Evolutionary conservation across 2,113 vertebrate species (phyloP).

Genomic region (Pterophyllum scalare): DNA sequence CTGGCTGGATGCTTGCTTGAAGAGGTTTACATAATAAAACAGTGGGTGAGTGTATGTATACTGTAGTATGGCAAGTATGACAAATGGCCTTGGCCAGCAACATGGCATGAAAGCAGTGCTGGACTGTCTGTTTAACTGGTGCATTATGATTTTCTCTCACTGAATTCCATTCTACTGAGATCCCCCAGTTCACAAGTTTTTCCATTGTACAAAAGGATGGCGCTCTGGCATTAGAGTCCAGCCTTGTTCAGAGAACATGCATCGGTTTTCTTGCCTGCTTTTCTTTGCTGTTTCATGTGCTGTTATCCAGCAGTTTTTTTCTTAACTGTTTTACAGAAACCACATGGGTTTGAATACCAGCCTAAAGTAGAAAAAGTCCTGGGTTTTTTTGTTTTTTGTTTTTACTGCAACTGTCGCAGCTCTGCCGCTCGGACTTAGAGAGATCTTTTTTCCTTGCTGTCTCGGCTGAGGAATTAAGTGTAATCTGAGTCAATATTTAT

Average conservation of each 20-base stretch:
- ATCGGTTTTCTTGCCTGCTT: background rate
- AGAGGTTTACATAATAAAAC: background rate
- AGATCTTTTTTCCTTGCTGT: conserved; percentile 11
- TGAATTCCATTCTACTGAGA: conserved; percentile 19
- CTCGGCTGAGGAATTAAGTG: conserved; percentile 23
- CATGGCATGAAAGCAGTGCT: background rate
- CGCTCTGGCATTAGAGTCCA: background rate
- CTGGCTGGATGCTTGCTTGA: background rate
- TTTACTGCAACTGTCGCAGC: conserved; percentile 15
- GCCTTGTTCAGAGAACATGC: background rate
- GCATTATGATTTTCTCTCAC: conserved; percentile 3
- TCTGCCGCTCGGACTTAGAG: conserved; percentile 5
- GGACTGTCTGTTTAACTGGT: background rate
- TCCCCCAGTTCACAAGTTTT: conserved; percentile 12
- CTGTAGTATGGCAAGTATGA: background rate
- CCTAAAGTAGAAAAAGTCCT: conserved; percentile 7
- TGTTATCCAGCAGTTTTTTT: conserved; percentile 21
- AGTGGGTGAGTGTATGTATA: background rate
- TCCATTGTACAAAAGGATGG: background rate
- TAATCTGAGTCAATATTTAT: conserved; percentile 45
- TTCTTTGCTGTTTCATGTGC: conserved; percentile 16
- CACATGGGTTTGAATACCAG: conserved; percentile 59
- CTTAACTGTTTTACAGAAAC: conserved; percentile 47
- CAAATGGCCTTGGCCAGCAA: background rate
- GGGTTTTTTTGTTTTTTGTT: background rate